A percentile compares a stretch with the other conserved stretches of the same genome.
Conservation (phyloP, 1,140 invertebrate genomes). For the Zaprionus ghesquierei region DNA sequence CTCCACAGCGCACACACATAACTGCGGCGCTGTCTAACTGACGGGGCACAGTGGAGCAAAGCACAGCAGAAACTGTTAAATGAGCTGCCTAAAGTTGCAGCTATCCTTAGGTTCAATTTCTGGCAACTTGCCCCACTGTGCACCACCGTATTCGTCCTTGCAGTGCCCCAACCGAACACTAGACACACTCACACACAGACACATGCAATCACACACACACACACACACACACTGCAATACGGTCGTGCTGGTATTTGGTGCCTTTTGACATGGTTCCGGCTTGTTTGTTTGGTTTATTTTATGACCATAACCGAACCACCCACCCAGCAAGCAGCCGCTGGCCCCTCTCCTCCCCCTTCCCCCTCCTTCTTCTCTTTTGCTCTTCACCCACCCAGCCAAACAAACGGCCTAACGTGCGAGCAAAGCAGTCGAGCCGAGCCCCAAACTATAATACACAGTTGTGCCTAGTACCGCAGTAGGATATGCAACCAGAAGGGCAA, state of each 20-base stretch:
- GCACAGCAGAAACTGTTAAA: no score
- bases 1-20: background rate
- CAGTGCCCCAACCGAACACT: slow-evolving; percentile 18
- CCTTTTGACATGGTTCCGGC: slow-evolving; percentile 80
- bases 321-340: slow-evolving; percentile 13
- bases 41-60: background rate
- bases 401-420: slow-evolving; percentile 4
- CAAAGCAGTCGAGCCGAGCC: slow-evolving; percentile 22
- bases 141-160: slow-evolving; percentile 59
- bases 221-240: slow-evolving; percentile 16
- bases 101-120: no score
- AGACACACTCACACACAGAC: slow-evolving; percentile 10
- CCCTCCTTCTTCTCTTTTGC: background rate
- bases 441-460: slow-evolving; percentile 31
- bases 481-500: slow-evolving; percentile 22
- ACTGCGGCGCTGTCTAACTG: slow-evolving; percentile 2
- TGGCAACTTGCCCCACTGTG: slow-evolving; percentile 34
- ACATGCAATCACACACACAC: slow-evolving; percentile 18
- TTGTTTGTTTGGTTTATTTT: slow-evolving; percentile 82
- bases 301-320: slow-evolving; percentile 74
- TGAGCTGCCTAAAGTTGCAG: no score
- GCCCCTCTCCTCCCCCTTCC: background rate
- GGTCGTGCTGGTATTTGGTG: slow-evolving; percentile 56
- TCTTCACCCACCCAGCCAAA: slow-evolving; percentile 4
- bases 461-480: background rate